Percentiles rank a stretch among this genome's conserved stretches.
Conservation (phyloP, 1,140 invertebrate genomes). For the Ceratina calcarata region DNA sequence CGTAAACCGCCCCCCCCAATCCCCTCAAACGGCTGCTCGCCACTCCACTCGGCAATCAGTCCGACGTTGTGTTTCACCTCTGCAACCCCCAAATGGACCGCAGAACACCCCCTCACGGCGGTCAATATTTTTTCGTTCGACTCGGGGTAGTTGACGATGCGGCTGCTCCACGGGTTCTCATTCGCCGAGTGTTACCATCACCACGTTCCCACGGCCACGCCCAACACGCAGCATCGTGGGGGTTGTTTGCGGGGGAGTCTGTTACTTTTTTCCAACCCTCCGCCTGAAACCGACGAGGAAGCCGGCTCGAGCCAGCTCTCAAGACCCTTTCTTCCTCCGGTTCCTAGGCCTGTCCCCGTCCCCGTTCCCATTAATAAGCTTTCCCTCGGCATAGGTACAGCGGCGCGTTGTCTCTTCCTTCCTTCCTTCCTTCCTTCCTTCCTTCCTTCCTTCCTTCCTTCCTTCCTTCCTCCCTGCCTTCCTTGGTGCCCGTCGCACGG, state of each 20-base stretch:
- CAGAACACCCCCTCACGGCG: constrained; percentile 73
- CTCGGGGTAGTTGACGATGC: constrained; percentile 34
- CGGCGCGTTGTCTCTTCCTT: constrained; percentile 1
- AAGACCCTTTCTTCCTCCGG: constrained; percentile 51
- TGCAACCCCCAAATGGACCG: constrained; percentile 80
- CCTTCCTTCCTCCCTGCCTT: neutral
- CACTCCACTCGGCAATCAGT: constrained; percentile 56
- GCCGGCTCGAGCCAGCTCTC: constrained; percentile 24
- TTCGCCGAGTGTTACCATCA: constrained; percentile 69
- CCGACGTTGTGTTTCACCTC: constrained; percentile 73
- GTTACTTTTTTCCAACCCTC: constrained; percentile 71
- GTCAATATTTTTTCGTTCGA: constrained; percentile 80
- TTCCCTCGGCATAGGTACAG: constrained; percentile 28
- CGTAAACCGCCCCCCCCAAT: constrained; percentile 24
- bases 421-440: too few relatives aligned
- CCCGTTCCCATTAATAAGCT: constrained; percentile 67
- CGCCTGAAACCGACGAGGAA: constrained; percentile 45
- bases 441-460: too few relatives aligned
- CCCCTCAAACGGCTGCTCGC: neutral
- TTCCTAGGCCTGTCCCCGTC: constrained; percentile 31
- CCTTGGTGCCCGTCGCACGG: constrained; percentile 22
- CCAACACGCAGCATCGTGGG: constrained; percentile 65
- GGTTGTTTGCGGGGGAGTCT: constrained; percentile 75
- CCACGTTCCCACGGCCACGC: constrained; percentile 68
- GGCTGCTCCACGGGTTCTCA: constrained; percentile 4